These are phyloP conservation scores for Cerastoderma edule DNA, from an alignment of 2,888 invertebrate genomes.

Conservation along the genomic window DNA sequence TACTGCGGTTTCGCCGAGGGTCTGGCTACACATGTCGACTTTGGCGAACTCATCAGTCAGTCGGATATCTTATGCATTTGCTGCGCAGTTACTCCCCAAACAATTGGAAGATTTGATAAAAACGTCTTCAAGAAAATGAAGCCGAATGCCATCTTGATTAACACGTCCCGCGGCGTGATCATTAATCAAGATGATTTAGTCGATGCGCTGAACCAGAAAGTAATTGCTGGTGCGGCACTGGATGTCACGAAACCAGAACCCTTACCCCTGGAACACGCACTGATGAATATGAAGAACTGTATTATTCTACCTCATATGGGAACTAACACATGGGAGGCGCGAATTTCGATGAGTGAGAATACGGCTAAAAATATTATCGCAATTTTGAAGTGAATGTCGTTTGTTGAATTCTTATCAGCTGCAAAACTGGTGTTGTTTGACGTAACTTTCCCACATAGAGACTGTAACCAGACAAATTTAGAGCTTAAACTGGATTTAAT, in stretches of 20 bases:
- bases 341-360: constrained; percentile 90
- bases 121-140: constrained; percentile 94
- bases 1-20: constrained; percentile 86
- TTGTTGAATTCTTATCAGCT: too few species aligned
- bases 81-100: constrained; percentile 91
- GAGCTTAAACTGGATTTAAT: too few species aligned
- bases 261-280: constrained; percentile 90
- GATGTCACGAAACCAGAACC: constrained; percentile 97
- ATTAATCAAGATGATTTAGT: constrained; percentile 91
- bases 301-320: constrained; percentile 94
- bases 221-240: constrained; percentile 92
- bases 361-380: constrained; percentile 92
- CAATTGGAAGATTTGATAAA: constrained; percentile 90
- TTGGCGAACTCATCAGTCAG: constrained; percentile 89
- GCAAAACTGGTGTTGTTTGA: too few species aligned
- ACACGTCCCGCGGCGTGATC: constrained; percentile 88
- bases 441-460: too few species aligned
- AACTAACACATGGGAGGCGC: constrained; percentile 91
- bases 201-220: constrained; percentile 88
- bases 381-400: constrained; percentile 86
- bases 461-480: too few species aligned
- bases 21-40: constrained; percentile 88
- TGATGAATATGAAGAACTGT: constrained; percentile 91
- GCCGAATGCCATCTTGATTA: constrained; percentile 91
- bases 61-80: constrained; percentile 95